Conservation (phyloP, 2,113 vertebrate genomes). For the Cathartes aura region DNA sequence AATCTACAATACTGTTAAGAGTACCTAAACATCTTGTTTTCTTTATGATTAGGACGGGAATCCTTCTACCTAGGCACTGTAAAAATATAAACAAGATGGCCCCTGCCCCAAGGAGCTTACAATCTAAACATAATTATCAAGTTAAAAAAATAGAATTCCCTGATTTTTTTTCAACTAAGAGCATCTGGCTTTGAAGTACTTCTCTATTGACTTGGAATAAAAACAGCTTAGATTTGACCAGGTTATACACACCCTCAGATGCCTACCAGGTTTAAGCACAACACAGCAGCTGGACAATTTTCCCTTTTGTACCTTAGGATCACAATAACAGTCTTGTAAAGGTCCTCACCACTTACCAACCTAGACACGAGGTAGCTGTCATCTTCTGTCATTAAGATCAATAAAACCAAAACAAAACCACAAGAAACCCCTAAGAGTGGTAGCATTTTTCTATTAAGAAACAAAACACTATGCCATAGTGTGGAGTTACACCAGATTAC, state of each 20-base stretch:
- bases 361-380: neutral
- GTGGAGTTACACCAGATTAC: neutral
- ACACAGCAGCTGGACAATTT: neutral
- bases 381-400: neutral
- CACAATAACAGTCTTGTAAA: neutral
- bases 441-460: constrained; percentile 5
- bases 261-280: neutral
- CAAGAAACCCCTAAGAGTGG: neutral
- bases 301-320: neutral
- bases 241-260: neutral
- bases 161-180: neutral
- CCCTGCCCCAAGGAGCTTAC: constrained; percentile 73
- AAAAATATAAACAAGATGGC: neutral
- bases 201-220: neutral
- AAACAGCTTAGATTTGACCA: constrained; percentile 4
- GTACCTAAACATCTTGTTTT: neutral
- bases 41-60: neutral
- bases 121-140: constrained; percentile 51
- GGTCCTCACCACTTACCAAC: constrained; percentile 47
- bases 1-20: neutral
- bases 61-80: neutral
- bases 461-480: neutral
- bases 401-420: neutral
- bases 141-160: constrained; percentile 21
- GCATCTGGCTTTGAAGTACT: neutral